Percentiles rank a stretch among this genome's conserved stretches.
phyloP scores from a whole-genome alignment of 1,140 invertebrate species.

The Plectrocnemia conspersa region DNA sequence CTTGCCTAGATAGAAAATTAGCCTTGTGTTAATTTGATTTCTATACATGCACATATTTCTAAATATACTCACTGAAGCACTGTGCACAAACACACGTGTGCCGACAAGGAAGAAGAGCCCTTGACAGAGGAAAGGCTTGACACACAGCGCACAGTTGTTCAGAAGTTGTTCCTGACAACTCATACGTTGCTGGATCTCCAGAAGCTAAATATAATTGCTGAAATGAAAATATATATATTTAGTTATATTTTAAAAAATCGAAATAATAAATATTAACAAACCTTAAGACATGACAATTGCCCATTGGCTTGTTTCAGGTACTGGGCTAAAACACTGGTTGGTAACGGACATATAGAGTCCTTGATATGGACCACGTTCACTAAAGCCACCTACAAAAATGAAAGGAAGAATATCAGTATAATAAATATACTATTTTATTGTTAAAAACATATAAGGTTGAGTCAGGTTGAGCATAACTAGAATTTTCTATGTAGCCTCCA shows the following conservation, averaged over 20 bases:
- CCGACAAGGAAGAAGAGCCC: slow-evolving; percentile 73
- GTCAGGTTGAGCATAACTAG: no score
- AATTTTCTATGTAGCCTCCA: no score
- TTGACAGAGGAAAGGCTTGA: slow-evolving; percentile 66
- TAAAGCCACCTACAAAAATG: slow-evolving; percentile 61
- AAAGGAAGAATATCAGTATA: no score
- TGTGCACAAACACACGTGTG: slow-evolving; percentile 79
- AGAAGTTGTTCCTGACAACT: slow-evolving; percentile 44
- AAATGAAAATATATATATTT: slow-evolving; percentile 32
- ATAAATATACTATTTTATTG: no score
- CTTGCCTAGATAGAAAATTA: slow-evolving; percentile 48
- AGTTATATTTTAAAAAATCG: neutral
- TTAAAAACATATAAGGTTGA: no score
- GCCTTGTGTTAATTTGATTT: neutral
- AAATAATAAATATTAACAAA: slow-evolving; percentile 39
- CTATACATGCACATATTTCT: neutral
- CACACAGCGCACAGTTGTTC: slow-evolving; percentile 76
- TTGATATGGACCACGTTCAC: slow-evolving; percentile 76
- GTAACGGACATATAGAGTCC: slow-evolving; percentile 69
- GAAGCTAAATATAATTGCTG: slow-evolving; percentile 73
- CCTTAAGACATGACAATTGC: slow-evolving; percentile 74
- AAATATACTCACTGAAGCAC: slow-evolving; percentile 57
- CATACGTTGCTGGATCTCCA: slow-evolving; percentile 59
- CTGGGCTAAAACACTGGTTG: slow-evolving; percentile 72
- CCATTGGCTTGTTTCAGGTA: slow-evolving; percentile 79